Evolutionary conservation across 2,888 invertebrate genomes (phyloP).

Genomic region (Philereme vetulata): DNA sequence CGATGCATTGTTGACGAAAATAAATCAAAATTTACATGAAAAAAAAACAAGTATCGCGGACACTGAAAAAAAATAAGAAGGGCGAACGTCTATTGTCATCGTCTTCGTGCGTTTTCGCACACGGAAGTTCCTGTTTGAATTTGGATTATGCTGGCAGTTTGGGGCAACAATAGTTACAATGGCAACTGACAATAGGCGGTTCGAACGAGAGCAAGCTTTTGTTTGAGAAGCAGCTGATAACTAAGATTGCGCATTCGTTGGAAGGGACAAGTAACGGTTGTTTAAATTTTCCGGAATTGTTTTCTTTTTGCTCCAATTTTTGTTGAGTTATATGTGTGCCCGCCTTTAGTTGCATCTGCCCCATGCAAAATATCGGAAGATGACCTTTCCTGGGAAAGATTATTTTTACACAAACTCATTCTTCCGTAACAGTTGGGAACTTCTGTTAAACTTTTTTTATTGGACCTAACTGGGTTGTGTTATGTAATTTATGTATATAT

Average conservation of each 20-base stretch:
- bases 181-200: slow-evolving; percentile 62
- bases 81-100: slow-evolving; percentile 57
- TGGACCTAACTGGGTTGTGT: no score
- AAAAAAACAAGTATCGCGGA: slow-evolving; percentile 73
- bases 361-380: slow-evolving; percentile 26
- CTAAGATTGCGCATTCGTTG: slow-evolving; percentile 54
- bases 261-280: slow-evolving; percentile 57
- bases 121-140: slow-evolving; percentile 74
- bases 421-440: no score
- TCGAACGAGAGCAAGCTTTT: slow-evolving; percentile 69
- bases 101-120: slow-evolving; percentile 69
- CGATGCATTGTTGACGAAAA: slow-evolving; percentile 77
- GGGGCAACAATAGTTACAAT: slow-evolving; percentile 71
- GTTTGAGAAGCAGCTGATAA: slow-evolving; percentile 71
- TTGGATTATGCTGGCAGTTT: slow-evolving; percentile 61
- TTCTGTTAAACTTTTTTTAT: no score
- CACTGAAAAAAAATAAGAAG: slow-evolving; percentile 58
- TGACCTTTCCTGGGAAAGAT: slow-evolving; percentile 22
- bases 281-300: slow-evolving; percentile 55
- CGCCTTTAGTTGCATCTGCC: slow-evolving; percentile 39
- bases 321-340: slow-evolving; percentile 44
- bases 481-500: no score
- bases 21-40: slow-evolving; percentile 80
- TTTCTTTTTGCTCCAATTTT: slow-evolving; percentile 52
- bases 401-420: not conserved